phyloP scores from a whole-genome alignment of 2,113 vertebrate species.

The Delphinus delphis region DNA sequence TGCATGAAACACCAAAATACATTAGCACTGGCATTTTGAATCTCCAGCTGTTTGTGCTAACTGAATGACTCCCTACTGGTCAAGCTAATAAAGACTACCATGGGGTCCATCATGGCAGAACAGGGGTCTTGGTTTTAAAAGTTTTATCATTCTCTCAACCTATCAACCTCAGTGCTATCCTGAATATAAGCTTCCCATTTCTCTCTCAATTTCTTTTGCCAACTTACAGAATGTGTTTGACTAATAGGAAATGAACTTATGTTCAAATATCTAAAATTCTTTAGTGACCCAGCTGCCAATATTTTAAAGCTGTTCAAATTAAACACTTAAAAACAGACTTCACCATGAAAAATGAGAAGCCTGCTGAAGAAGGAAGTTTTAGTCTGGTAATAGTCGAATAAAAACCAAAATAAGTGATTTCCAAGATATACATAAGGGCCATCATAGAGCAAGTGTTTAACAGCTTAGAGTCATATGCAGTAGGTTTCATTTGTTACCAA shows the following conservation, averaged over 20 bases:
- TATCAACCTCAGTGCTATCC: constrained; percentile 61
- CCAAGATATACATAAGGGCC: constrained; percentile 63
- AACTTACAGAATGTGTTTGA: constrained; percentile 67
- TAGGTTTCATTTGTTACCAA: constrained; percentile 80
- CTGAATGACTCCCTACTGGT: not conserved
- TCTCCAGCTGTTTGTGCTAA: not conserved
- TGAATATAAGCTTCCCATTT: constrained; percentile 52
- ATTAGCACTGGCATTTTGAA: not conserved
- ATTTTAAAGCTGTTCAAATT: constrained; percentile 55
- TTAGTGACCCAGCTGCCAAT: constrained; percentile 44
- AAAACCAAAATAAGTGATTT: constrained; percentile 63
- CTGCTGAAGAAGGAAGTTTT: constrained; percentile 42
- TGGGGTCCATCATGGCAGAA: constrained; percentile 64
- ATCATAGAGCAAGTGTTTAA: constrained; percentile 76
- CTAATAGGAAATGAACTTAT: constrained; percentile 66
- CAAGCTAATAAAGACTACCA: not conserved
- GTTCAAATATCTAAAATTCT: constrained; percentile 56
- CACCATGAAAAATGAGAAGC: constrained; percentile 63
- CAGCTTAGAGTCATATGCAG: constrained; percentile 79
- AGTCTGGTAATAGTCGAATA: constrained; percentile 64
- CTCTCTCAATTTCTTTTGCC: constrained; percentile 57
- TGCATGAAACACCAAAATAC: not conserved
- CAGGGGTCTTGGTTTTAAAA: constrained; percentile 52
- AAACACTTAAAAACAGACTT: constrained; percentile 70
- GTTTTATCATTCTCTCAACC: constrained; percentile 39